A percentile compares a stretch with the other conserved stretches of the same genome.
Evolutionary conservation across 2,888 invertebrate genomes (phyloP).

Genomic region (Microctonus brassicae): DNA sequence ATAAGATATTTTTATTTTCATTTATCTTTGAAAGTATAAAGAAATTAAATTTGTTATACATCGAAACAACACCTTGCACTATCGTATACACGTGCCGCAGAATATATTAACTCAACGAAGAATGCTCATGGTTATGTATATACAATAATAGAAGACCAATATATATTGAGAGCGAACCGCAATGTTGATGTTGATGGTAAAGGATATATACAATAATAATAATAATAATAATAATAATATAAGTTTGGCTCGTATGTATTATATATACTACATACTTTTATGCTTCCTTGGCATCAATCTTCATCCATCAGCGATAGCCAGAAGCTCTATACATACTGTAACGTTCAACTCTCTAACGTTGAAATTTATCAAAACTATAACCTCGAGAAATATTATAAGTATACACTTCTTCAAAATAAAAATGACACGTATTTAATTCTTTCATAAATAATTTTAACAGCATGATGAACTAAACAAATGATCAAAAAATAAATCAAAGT

Average conservation of each 20-base stretch:
- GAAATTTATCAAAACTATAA: constrained; percentile 5
- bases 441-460: constrained; percentile 1
- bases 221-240: constrained; percentile 7
- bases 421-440: no score
- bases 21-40: neutral
- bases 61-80: constrained; percentile 4
- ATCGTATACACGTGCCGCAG: constrained; percentile 44
- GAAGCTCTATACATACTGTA: constrained; percentile 18
- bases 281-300: constrained; percentile 59
- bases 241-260: constrained; percentile 13
- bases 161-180: neutral
- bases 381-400: neutral
- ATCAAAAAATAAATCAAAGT: neutral
- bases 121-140: constrained; percentile 37
- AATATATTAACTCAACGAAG: constrained; percentile 48
- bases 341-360: constrained; percentile 1
- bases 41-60: neutral
- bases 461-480: no score
- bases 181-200: neutral
- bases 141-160: neutral
- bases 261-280: neutral
- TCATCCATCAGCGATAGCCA: constrained; percentile 62
- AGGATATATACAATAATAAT: constrained; percentile 1
- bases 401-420: no score
- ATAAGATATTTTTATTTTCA: neutral